Evolutionary conservation across 2,113 vertebrate species (phyloP).

Genomic region (Glaucidium brasilianum): DNA sequence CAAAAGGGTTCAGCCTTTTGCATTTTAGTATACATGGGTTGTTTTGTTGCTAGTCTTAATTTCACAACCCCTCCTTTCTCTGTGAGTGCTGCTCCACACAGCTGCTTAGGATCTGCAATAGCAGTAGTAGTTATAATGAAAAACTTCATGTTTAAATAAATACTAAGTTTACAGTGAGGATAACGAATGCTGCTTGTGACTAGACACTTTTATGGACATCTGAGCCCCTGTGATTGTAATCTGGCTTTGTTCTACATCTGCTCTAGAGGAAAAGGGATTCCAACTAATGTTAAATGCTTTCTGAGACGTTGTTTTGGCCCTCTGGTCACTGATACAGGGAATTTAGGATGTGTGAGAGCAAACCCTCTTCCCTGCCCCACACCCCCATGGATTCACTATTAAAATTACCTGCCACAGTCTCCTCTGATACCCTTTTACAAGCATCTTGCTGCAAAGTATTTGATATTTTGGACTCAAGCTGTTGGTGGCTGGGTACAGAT

Average conservation of each 20-base stretch:
- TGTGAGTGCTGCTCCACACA: background rate
- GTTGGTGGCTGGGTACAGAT: background rate
- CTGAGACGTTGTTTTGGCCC: background rate
- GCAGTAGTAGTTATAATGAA: background rate
- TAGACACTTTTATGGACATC: background rate
- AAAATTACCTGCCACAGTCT: background rate
- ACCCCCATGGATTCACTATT: background rate
- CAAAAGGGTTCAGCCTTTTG: background rate
- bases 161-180: slow-evolving; percentile 18
- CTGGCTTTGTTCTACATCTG: background rate
- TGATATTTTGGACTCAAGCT: background rate
- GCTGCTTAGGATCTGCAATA: slow-evolving; percentile 49
- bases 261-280: background rate
- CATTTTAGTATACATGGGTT: background rate
- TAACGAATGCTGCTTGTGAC: slow-evolving; percentile 5
- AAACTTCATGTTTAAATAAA: slow-evolving; percentile 25
- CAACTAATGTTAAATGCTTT: background rate
- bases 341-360: background rate
- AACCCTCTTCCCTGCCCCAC: background rate
- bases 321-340: background rate
- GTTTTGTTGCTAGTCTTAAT: background rate
- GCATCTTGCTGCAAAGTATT: background rate
- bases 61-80: slow-evolving; percentile 2
- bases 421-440: background rate
- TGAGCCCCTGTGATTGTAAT: background rate